Percentiles rank a stretch among this genome's conserved stretches.
Evolutionary conservation across 64 coral and sea anemone genomes (phyloP).

Genomic region (Montipora cactus): DNA sequence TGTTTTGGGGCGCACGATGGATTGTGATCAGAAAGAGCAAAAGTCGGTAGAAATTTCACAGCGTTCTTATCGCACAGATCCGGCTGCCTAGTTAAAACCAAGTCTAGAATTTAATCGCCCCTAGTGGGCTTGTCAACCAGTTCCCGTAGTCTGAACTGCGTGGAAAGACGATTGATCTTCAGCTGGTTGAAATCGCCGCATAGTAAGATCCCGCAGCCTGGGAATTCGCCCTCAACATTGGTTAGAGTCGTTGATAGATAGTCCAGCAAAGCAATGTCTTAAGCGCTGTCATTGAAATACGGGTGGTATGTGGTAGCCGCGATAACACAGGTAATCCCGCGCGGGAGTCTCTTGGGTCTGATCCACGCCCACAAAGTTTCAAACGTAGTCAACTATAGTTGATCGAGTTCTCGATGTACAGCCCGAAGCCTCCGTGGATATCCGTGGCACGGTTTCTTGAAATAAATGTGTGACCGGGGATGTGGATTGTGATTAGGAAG

Average conservation of each 20-base stretch:
- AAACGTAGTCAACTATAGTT: neutral
- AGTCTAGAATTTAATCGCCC: neutral
- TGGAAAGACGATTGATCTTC: neutral
- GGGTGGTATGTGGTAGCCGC: conserved; percentile 60
- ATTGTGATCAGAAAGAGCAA: conserved; percentile 49
- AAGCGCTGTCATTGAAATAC: conserved; percentile 21
- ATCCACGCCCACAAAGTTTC: conserved; percentile 54
- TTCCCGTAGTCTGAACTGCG: neutral
- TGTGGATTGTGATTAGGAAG: neutral
- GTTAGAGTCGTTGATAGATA: conserved; percentile 30
- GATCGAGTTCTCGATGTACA: conserved; percentile 15
- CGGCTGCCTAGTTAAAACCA: neutral
- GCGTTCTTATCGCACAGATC: neutral
- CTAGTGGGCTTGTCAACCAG: neutral
- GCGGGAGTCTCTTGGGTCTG: conserved; percentile 51
- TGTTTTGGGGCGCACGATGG: conserved; percentile 14
- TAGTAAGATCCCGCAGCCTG: conserved; percentile 35
- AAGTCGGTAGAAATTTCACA: conserved; percentile 4
- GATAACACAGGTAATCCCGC: conserved; percentile 57
- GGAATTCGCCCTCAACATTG: conserved; percentile 21
- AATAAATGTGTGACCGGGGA: conserved; percentile 41
- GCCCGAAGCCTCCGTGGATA: conserved; percentile 38
- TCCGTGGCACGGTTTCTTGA: conserved; percentile 1
- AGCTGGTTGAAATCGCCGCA: conserved; percentile 46
- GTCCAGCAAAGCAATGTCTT: conserved; percentile 30